Evolutionary conservation across 1,140 invertebrate genomes (phyloP).

Genomic region (Zaprionus kolodkinae): DNA sequence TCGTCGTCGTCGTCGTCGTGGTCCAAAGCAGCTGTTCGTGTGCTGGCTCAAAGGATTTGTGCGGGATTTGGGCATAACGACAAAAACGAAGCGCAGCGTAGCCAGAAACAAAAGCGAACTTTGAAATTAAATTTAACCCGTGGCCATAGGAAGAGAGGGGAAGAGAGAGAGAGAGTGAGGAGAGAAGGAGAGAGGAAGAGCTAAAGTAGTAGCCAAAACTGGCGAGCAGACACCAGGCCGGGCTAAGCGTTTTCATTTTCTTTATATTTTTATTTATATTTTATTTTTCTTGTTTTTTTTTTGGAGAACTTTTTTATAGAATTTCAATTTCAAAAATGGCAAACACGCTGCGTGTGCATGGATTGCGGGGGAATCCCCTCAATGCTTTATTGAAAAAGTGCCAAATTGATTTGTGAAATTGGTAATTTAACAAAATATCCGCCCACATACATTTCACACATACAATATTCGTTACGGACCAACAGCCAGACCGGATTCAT

Average conservation of each 20-base stretch:
- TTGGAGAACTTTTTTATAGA: conserved; percentile 47
- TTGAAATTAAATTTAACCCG: conserved; percentile 80
- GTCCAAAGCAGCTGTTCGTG: conserved; percentile 76
- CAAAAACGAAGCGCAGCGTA: conserved; percentile 63
- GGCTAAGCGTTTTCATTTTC: conserved; percentile 58
- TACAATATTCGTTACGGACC: conserved; percentile 1
- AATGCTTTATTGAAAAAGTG: conserved; percentile 44
- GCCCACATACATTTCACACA: not conserved
- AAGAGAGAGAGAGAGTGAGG: not conserved
- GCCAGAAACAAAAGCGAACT: conserved; percentile 69
- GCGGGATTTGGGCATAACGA: conserved; percentile 78
- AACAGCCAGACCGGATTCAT: not conserved
- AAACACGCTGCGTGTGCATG: conserved; percentile 27
- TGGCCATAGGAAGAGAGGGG: no score
- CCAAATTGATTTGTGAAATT: conserved; percentile 58
- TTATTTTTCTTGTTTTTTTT: conserved; percentile 1
- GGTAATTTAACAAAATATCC: conserved; percentile 60
- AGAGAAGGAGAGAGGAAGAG: not conserved
- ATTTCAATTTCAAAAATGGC: conserved; percentile 68
- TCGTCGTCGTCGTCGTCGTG: conserved; percentile 10
- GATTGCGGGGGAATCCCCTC: not conserved
- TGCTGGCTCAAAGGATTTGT: conserved; percentile 80
- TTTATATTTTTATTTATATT: no score
- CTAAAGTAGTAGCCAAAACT: not conserved
- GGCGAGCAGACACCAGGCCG: conserved; percentile 36